Evolutionary conservation across 2,888 invertebrate species (phyloP).

Genomic region (Eubasilissa splendida): DNA sequence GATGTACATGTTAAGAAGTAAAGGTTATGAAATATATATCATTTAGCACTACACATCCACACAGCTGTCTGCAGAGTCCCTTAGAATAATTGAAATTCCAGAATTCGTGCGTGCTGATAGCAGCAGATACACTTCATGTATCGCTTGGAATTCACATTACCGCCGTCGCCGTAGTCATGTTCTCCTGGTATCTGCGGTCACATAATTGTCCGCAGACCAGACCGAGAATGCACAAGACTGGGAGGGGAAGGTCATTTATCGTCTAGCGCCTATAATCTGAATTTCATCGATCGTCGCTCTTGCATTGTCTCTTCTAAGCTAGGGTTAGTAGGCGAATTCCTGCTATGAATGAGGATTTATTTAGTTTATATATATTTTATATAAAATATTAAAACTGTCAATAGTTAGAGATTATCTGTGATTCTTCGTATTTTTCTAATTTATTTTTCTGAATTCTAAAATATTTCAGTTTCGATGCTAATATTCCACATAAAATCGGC

Average conservation of each 20-base stretch:
- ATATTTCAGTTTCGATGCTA: conserved; percentile 13
- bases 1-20: too few species aligned
- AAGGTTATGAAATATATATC: too few species aligned
- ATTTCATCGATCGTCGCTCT: conserved; percentile 14
- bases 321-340: too few species aligned
- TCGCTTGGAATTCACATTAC: conserved; percentile 17
- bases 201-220: conserved; percentile 25
- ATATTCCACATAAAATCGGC: background rate
- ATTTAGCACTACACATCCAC: background rate
- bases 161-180: conserved; percentile 4
- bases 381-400: too few species aligned
- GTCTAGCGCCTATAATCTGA: conserved; percentile 10
- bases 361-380: too few species aligned
- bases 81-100: conserved; percentile 11
- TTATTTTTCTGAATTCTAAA: conserved; percentile 4
- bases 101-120: background rate
- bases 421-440: too few species aligned
- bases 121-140: background rate
- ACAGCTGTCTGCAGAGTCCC: background rate
- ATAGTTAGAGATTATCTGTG: too few species aligned
- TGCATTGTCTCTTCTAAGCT: background rate
- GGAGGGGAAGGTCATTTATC: conserved; percentile 5
- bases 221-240: conserved; percentile 15
- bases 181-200: conserved; percentile 28
- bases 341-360: too few species aligned